Percentiles rank a stretch among this genome's conserved stretches.
phyloP scores from a whole-genome alignment of 2,797 vertebrate species.

The Cetoscarus ocellatus region DNA sequence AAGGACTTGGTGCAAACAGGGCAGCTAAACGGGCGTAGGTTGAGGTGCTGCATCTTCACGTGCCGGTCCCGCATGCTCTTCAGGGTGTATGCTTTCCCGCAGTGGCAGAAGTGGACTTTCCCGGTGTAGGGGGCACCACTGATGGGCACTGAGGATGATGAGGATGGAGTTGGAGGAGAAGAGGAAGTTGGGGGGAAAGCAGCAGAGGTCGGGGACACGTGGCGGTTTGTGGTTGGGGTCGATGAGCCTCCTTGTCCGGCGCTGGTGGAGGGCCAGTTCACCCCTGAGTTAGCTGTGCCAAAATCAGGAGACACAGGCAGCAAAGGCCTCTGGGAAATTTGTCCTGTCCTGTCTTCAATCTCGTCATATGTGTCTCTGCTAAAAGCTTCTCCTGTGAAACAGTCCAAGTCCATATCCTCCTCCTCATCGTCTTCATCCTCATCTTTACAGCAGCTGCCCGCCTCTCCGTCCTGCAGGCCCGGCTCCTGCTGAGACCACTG shows the following conservation, averaged over 20 bases:
- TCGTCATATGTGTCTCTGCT: slow-evolving; percentile 81
- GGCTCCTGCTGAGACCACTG: slow-evolving; percentile 76
- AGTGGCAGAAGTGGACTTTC: slow-evolving; percentile 95
- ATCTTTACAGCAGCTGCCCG: slow-evolving; percentile 64
- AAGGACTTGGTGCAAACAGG: slow-evolving; percentile 94
- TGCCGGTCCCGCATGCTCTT: slow-evolving; percentile 95
- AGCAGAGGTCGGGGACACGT: slow-evolving; percentile 71
- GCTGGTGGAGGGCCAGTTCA: slow-evolving; percentile 71
- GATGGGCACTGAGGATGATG: slow-evolving; percentile 79
- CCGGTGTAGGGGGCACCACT: slow-evolving; percentile 78
- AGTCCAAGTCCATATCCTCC: slow-evolving; percentile 84
- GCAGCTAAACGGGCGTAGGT: slow-evolving; percentile 93
- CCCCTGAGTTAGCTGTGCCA: slow-evolving; percentile 61
- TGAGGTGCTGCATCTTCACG: slow-evolving; percentile 98
- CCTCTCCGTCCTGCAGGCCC: slow-evolving; percentile 61
- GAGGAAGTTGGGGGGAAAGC: slow-evolving; percentile 57
- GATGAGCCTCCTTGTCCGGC: slow-evolving; percentile 41
- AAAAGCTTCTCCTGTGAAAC: slow-evolving; percentile 79
- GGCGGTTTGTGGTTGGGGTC: slow-evolving; percentile 66
- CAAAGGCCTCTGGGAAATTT: slow-evolving; percentile 84
- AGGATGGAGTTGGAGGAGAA: slow-evolving; percentile 79
- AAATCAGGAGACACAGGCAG: slow-evolving; percentile 78
- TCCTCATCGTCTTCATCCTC: slow-evolving; percentile 75
- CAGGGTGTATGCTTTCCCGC: slow-evolving; percentile 94
- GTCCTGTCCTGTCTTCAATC: slow-evolving; percentile 83